A percentile compares a stretch with the other conserved stretches of the same genome.
phyloP scores from a whole-genome alignment of 2,888 invertebrate species.

The Heliconius sara region DNA sequence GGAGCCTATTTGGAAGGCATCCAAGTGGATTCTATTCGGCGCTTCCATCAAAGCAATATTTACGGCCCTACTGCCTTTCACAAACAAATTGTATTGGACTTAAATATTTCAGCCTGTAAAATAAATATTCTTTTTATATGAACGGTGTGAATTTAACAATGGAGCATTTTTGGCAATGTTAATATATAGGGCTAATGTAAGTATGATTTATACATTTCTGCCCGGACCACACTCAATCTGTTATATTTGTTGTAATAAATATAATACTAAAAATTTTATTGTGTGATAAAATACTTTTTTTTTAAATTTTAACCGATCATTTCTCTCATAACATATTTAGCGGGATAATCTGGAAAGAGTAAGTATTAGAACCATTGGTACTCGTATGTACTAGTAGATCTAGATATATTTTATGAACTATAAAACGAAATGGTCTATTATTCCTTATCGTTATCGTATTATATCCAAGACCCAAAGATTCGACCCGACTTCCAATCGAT shows the following conservation, averaged over 20 bases:
- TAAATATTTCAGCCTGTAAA: slow-evolving; percentile 32
- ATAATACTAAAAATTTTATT: too few relatives aligned
- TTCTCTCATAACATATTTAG: too few relatives aligned
- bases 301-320: background rate
- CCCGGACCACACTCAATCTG: too few relatives aligned
- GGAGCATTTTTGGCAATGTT: background rate
- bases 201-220: background rate
- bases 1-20: slow-evolving; percentile 48
- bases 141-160: slow-evolving; percentile 21
- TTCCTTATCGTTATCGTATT: too few relatives aligned
- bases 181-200: background rate
- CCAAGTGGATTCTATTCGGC: slow-evolving; percentile 50
- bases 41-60: slow-evolving; percentile 50
- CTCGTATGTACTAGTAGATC: too few relatives aligned
- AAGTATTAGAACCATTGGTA: too few relatives aligned
- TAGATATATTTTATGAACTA: too few relatives aligned
- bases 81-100: slow-evolving; percentile 41
- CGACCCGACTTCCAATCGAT: too few relatives aligned
- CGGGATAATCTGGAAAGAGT: too few relatives aligned
- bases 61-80: slow-evolving; percentile 42
- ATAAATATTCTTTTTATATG: slow-evolving; percentile 26
- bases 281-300: background rate
- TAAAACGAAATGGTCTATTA: too few relatives aligned
- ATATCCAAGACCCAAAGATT: too few relatives aligned
- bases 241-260: too few relatives aligned